phyloP scores from a whole-genome alignment of 2,888 invertebrate genomes.

The Dicyrtomina minuta region DNA sequence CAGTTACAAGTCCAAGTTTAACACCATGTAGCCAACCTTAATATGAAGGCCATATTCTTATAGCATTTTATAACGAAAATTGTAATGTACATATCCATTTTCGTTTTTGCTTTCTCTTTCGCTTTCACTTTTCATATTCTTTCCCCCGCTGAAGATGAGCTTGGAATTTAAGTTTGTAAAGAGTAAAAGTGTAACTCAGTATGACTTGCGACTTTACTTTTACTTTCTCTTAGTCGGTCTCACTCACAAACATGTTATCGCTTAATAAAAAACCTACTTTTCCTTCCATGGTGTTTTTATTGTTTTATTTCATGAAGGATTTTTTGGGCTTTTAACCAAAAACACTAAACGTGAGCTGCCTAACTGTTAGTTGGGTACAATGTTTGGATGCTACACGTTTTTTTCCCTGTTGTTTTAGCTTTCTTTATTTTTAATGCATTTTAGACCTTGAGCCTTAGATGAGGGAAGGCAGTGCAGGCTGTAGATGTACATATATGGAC shows the following conservation, averaged over 20 bases:
- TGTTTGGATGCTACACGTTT: too few species aligned
- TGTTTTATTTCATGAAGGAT: constrained; percentile 1
- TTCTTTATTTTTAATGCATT: too few species aligned
- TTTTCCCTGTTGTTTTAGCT: too few species aligned
- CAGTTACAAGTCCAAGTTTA: too few species aligned
- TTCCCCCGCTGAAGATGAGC: neutral
- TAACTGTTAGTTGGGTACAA: too few species aligned
- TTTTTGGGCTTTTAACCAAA: constrained; percentile 31
- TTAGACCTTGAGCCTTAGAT: too few species aligned
- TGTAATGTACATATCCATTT: neutral
- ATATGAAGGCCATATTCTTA: too few species aligned
- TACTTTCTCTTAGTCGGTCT: neutral
- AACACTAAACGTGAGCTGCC: too few species aligned
- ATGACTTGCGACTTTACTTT: neutral
- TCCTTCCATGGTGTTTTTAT: neutral
- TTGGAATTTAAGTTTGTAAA: neutral
- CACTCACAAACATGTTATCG: constrained; percentile 24
- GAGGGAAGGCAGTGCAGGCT: too few species aligned
- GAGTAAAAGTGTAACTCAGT: constrained; percentile 1
- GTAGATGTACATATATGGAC: too few species aligned
- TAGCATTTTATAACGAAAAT: too few species aligned
- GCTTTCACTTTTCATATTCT: neutral
- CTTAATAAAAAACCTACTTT: constrained; percentile 20
- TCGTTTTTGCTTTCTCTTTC: neutral
- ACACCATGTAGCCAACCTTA: too few species aligned